A percentile compares a stretch with the other conserved stretches of the same genome.
Conservation (phyloP, 1,140 invertebrate genomes). For the Halyomorpha halys region DNA sequence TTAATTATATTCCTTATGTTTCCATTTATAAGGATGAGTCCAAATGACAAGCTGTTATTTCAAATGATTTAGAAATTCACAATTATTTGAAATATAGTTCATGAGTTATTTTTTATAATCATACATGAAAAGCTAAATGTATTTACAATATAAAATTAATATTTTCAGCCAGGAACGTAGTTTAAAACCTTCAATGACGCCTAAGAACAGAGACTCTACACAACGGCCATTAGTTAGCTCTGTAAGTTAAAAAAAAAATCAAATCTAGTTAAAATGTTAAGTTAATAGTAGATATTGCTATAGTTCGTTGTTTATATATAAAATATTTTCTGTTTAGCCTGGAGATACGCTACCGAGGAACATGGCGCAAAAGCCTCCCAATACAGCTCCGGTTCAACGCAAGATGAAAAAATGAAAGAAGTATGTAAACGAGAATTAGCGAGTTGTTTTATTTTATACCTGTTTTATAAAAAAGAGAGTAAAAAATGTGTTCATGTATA, state of each 20-base stretch:
- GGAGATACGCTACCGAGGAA: background rate
- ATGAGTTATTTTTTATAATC: too few relatives aligned
- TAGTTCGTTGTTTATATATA: too few relatives aligned
- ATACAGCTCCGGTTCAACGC: conserved; percentile 23
- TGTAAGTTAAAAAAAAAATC: too few relatives aligned
- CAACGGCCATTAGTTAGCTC: conserved; percentile 20
- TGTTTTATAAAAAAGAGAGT: conserved; percentile 8
- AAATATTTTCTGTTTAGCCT: background rate
- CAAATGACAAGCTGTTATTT: too few relatives aligned
- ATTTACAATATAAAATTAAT: background rate
- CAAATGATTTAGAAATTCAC: too few relatives aligned
- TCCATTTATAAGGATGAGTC: too few relatives aligned
- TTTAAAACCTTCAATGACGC: conserved; percentile 20
- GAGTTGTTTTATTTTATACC: conserved; percentile 14
- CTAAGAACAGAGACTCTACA: conserved; percentile 16
- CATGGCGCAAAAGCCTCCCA: conserved; percentile 20
- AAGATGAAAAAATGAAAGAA: conserved; percentile 19
- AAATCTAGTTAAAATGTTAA: too few relatives aligned
- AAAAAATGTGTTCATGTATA: conserved; percentile 1
- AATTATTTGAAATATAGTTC: too few relatives aligned
- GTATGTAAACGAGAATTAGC: background rate
- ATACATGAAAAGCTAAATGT: too few relatives aligned
- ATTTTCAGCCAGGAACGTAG: conserved; percentile 26
- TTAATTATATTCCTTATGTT: too few relatives aligned
- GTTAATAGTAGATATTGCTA: too few relatives aligned